A percentile compares a stretch with the other conserved stretches of the same genome.
phyloP scores from a whole-genome alignment of 2,113 vertebrate genomes.

The Ictalurus furcatus region DNA sequence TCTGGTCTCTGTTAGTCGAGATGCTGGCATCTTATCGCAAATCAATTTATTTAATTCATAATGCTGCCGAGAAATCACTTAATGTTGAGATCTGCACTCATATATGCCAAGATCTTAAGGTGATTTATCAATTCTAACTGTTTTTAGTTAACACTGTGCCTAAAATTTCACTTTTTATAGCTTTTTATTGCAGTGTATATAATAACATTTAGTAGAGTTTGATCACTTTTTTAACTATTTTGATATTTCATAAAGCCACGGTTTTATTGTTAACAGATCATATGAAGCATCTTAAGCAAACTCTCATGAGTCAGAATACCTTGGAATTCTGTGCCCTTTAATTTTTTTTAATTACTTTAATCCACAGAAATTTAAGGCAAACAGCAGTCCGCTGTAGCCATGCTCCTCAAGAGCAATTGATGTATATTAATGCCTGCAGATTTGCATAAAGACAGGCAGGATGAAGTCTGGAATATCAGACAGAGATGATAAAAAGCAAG shows the following conservation, averaged over 20 bases:
- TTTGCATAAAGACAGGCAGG: background rate
- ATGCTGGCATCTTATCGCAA: background rate
- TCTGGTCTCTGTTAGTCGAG: background rate
- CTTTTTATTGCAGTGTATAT: background rate
- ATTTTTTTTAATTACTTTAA: too few relatives aligned
- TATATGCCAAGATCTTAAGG: too few relatives aligned
- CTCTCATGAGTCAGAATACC: background rate
- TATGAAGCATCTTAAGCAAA: background rate
- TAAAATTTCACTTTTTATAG: too few relatives aligned
- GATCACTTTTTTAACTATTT: background rate
- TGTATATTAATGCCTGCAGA: background rate
- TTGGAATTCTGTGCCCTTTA: background rate
- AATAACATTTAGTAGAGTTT: background rate
- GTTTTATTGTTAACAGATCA: background rate
- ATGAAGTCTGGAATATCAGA: background rate
- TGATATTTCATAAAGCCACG: background rate
- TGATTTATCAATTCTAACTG: background rate
- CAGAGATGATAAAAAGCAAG: slow-evolving; percentile 5
- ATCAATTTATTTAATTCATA: background rate
- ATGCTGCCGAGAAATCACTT: background rate
- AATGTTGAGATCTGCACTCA: background rate
- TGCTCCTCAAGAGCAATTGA: background rate
- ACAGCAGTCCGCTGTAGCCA: background rate
- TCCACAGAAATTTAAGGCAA: background rate
- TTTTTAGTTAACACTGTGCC: too few relatives aligned